Evolutionary conservation across 2,888 invertebrate species (phyloP).

Genomic region (Frankliniella fusca): DNA sequence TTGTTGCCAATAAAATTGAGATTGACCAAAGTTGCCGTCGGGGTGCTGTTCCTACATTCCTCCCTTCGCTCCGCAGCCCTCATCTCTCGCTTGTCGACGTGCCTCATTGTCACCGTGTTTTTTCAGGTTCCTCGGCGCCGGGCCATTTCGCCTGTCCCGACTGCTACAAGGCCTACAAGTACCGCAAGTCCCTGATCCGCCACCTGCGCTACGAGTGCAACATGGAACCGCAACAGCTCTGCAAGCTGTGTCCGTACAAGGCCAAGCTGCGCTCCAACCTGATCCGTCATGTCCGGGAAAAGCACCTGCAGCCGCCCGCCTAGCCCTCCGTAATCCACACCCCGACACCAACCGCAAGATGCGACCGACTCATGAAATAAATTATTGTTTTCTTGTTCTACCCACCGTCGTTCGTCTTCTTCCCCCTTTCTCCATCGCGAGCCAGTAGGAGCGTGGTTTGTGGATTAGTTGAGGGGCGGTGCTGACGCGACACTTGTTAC

Average conservation of each 20-base stretch:
- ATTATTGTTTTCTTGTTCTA: background rate
- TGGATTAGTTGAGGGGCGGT: too few relatives aligned
- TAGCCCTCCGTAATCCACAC: background rate
- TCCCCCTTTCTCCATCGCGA: background rate
- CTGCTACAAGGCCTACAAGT: conserved; percentile 34
- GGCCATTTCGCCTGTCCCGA: conserved; percentile 31
- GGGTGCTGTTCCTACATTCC: too few relatives aligned
- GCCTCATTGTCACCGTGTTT: background rate
- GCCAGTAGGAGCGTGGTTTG: background rate
- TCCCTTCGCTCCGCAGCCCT: too few relatives aligned
- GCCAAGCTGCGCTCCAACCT: conserved; percentile 36
- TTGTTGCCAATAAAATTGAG: too few relatives aligned
- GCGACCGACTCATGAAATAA: background rate
- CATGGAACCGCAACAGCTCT: conserved; percentile 44
- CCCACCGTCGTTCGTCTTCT: background rate
- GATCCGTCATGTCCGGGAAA: conserved; percentile 32
- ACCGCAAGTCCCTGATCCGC: conserved; percentile 13
- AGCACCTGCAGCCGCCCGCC: conserved; percentile 28
- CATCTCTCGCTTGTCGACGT: too few relatives aligned
- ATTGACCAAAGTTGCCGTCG: too few relatives aligned
- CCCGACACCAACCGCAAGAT: too few relatives aligned
- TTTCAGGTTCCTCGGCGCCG: background rate
- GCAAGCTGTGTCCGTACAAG: conserved; percentile 40
- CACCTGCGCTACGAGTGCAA: conserved; percentile 47
- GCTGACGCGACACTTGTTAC: too few relatives aligned